phyloP scores from a whole-genome alignment of 2,113 vertebrate genomes.

The Hippocampus zosterae region DNA sequence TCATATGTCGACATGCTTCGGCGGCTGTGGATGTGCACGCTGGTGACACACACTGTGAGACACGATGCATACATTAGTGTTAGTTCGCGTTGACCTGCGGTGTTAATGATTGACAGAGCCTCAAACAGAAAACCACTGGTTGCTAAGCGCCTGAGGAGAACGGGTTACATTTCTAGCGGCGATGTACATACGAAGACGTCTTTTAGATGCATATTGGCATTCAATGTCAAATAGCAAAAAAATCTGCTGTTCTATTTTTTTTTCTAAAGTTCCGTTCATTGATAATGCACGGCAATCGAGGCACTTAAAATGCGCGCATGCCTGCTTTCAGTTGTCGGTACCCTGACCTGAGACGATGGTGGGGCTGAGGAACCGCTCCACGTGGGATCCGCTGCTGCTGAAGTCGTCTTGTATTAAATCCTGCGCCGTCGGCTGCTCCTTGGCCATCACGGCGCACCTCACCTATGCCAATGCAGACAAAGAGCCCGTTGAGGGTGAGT shows the following conservation, averaged over 20 bases:
- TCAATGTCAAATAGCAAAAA: neutral
- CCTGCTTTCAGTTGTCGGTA: neutral
- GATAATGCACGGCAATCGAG: constrained; percentile 37
- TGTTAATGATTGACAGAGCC: constrained; percentile 70
- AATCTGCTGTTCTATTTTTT: neutral
- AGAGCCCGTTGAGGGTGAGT: constrained; percentile 87
- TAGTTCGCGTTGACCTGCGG: constrained; percentile 32
- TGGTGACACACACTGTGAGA: constrained; percentile 6
- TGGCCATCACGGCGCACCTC: constrained; percentile 83
- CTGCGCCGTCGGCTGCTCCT: constrained; percentile 85
- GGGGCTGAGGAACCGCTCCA: constrained; percentile 82
- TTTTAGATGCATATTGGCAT: neutral
- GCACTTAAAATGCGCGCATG: constrained; percentile 36
- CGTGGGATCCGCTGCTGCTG: constrained; percentile 86
- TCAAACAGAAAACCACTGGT: constrained; percentile 49
- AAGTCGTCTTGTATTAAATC: constrained; percentile 88
- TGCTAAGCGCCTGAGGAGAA: constrained; percentile 62
- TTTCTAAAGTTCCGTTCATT: neutral
- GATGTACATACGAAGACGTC: constrained; percentile 26
- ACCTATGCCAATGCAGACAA: constrained; percentile 80
- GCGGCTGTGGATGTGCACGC: constrained; percentile 29
- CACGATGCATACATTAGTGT: constrained; percentile 25
- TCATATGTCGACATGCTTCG: neutral
- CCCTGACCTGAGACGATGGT: constrained; percentile 75
- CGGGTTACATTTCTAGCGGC: constrained; percentile 24